Percentiles rank a stretch among this genome's conserved stretches.
Conservation (phyloP, 2,888 invertebrate genomes). For the Homarus gammarus region DNA sequence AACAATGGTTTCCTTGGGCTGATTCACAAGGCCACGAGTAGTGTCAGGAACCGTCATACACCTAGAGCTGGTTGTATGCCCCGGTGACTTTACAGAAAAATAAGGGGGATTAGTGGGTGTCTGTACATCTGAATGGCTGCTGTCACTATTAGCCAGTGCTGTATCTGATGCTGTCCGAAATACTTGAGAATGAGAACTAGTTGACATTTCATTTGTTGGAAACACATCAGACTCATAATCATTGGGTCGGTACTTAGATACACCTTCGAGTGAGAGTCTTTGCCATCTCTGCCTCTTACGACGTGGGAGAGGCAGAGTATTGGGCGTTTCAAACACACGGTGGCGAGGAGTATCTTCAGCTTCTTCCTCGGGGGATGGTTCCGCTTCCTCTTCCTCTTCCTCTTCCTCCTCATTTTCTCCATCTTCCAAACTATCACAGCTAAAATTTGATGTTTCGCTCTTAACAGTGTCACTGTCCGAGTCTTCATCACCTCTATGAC, state of each 20-base stretch:
- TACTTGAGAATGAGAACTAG: conserved; percentile 42
- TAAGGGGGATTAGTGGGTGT: conserved; percentile 75
- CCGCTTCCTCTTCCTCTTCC: neutral
- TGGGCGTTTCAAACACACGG: conserved; percentile 81
- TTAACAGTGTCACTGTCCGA: conserved; percentile 72
- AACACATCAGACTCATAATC: conserved; percentile 68
- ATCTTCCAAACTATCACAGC: conserved; percentile 89
- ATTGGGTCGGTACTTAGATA: conserved; percentile 44
- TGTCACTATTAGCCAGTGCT: conserved; percentile 69
- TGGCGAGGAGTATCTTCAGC: conserved; percentile 55
- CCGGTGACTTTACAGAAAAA: conserved; percentile 66
- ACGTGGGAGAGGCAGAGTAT: conserved; percentile 80
- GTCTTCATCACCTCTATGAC: conserved; percentile 53
- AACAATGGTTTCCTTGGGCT: neutral
- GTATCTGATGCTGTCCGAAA: conserved; percentile 68
- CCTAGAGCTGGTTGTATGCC: conserved; percentile 20
- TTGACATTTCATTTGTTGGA: conserved; percentile 58
- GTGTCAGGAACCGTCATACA: conserved; percentile 2
- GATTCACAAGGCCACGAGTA: neutral
- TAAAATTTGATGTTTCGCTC: conserved; percentile 81
- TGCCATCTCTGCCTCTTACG: conserved; percentile 68
- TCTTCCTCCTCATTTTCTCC: conserved; percentile 81
- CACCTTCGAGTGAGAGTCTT: conserved; percentile 55
- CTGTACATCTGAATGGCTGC: conserved; percentile 66
- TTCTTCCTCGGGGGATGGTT: conserved; percentile 64